phyloP scores from a whole-genome alignment of 1,140 invertebrate species.

The Brachionus rubens region DNA sequence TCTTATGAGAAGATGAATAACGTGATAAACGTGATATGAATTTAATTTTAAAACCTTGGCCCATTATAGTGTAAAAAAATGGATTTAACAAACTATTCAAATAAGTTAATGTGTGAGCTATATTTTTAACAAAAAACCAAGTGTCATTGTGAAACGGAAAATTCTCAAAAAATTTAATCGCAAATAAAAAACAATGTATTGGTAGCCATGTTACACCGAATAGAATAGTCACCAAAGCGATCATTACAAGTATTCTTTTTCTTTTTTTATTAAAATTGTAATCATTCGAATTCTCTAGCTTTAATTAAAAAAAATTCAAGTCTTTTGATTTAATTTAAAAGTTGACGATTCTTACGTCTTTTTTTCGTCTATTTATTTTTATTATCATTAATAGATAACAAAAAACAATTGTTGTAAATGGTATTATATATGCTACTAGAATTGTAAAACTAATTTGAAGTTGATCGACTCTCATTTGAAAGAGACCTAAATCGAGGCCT shows the following conservation, averaged over 20 bases:
- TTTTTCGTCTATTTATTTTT: not conserved
- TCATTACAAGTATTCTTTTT: not conserved
- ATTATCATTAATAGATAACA: conserved; percentile 33
- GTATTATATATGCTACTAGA: conserved; percentile 3
- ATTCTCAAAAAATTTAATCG: conserved; percentile 13
- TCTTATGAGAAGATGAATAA: not conserved
- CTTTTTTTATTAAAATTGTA: not conserved
- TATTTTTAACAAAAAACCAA: not conserved
- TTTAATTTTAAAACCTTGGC: not conserved
- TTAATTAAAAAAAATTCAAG: too few species aligned
- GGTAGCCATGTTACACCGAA: conserved; percentile 35
- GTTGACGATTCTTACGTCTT: conserved; percentile 12
- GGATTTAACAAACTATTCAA: conserved; percentile 39
- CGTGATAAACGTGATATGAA: not conserved
- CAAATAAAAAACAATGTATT: conserved; percentile 15
- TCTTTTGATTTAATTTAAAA: too few species aligned
- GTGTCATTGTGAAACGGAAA: not conserved
- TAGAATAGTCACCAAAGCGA: conserved; percentile 16
- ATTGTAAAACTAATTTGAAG: conserved; percentile 18
- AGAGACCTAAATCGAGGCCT: not conserved
- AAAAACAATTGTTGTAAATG: conserved; percentile 13
- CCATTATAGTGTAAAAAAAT: conserved; percentile 44
- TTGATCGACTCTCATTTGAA: not conserved
- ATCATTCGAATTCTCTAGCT: too few species aligned
- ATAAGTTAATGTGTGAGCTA: conserved; percentile 25